Conservation (phyloP, 2,797 vertebrate genomes). For the Thaleichthys pacificus region DNA sequence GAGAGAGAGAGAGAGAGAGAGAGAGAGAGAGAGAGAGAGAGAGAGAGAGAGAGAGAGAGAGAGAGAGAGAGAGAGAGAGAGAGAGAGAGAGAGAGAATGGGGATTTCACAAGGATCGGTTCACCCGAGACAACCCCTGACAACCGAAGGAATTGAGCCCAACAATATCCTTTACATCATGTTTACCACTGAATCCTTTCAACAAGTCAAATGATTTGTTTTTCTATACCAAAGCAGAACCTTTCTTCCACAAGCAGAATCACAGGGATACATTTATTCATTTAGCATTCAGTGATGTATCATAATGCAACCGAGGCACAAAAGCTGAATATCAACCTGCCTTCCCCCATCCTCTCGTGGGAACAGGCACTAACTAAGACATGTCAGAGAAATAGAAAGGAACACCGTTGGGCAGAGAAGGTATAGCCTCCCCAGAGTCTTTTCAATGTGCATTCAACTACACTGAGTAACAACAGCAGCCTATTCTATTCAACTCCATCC, state of each 20-base stretch:
- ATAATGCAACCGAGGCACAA: constrained; percentile 15
- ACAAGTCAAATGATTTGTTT: neutral
- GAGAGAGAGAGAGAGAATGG: neutral
- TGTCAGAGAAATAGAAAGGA: constrained; percentile 36
- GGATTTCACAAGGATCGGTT: constrained; percentile 6
- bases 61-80: too few species aligned
- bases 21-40: too few species aligned
- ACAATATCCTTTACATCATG: constrained; percentile 25
- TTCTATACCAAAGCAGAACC: neutral
- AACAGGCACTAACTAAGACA: constrained; percentile 22
- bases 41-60: too few species aligned
- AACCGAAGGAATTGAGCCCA: constrained; percentile 14
- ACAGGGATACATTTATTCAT: neutral
- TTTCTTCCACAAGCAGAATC: neutral
- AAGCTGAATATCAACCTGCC: constrained; percentile 11
- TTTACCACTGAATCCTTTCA: constrained; percentile 10
- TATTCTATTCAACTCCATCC: neutral
- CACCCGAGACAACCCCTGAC: constrained; percentile 26
- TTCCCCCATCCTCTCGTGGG: constrained; percentile 8
- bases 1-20: too few species aligned
- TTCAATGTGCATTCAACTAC: neutral
- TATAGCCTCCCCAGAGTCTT: neutral
- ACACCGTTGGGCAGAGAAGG: neutral
- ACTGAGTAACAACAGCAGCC: neutral
- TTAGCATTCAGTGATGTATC: constrained; percentile 20